A percentile compares a stretch with the other conserved stretches of the same genome.
phyloP scores from a whole-genome alignment of 2,113 vertebrate genomes.

The Bungarus multicinctus region DNA sequence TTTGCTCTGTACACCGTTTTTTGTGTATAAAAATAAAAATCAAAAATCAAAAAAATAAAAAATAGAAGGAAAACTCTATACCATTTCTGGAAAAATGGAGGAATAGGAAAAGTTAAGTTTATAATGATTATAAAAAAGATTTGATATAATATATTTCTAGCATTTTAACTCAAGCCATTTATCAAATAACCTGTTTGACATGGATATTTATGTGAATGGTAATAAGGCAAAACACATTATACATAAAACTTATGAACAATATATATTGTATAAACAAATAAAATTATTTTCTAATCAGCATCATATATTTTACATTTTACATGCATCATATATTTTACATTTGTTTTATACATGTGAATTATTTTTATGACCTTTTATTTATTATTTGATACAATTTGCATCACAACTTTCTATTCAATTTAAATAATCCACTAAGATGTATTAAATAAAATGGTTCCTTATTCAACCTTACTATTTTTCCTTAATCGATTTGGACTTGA shows the following conservation, averaged over 20 bases:
- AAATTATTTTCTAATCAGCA: not conserved
- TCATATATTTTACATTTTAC: no score
- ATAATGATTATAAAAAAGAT: not conserved
- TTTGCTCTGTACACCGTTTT: no score
- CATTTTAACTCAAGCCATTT: not conserved
- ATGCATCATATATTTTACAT: not conserved
- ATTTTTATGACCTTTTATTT: not conserved
- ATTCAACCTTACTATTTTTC: rapidly evolving
- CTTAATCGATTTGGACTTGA: not conserved
- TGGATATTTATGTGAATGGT: not conserved
- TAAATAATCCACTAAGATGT: not conserved
- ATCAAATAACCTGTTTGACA: not conserved
- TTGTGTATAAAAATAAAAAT: no score
- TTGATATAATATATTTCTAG: not conserved
- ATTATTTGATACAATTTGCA: not conserved
- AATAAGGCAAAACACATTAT: not conserved
- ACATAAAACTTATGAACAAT: not conserved
- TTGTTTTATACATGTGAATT: not conserved
- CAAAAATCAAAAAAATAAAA: no score
- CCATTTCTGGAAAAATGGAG: not conserved
- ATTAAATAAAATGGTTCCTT: not conserved
- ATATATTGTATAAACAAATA: not conserved
- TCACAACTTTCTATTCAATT: not conserved
- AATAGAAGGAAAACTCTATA: not conserved
- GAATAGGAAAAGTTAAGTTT: not conserved